Percentiles rank a stretch among this genome's conserved stretches.
Conservation (phyloP, 2,797 vertebrate genomes). For the Argyrosomus regius region DNA sequence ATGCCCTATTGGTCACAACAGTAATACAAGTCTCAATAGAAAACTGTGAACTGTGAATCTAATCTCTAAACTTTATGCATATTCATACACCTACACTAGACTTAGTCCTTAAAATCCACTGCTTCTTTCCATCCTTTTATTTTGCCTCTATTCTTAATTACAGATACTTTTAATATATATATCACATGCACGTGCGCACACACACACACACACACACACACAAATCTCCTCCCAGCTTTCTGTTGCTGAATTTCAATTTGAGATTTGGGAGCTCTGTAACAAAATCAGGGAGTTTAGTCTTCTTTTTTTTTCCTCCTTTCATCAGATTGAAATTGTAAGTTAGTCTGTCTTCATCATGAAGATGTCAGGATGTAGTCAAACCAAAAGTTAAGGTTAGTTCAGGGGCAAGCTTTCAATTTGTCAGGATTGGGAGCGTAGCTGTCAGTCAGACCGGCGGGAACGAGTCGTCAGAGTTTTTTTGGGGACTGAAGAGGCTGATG, state of each 20-base stretch:
- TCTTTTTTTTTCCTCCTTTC: neutral
- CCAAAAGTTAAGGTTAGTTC: slow-evolving; percentile 31
- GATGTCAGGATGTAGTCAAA: slow-evolving; percentile 16
- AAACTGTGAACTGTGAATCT: slow-evolving; percentile 6
- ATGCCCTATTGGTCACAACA: neutral
- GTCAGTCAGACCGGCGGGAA: slow-evolving; percentile 27
- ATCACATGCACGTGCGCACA: neutral
- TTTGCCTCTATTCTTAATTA: slow-evolving; percentile 6
- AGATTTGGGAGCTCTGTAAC: neutral
- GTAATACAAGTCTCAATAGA: neutral
- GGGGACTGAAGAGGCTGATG: slow-evolving; percentile 25
- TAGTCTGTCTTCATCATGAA: slow-evolving; percentile 4
- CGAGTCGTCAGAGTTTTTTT: neutral
- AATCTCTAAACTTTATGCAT: slow-evolving; percentile 40
- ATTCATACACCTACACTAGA: slow-evolving; percentile 16
- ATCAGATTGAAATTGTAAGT: neutral
- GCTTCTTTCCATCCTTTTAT: slow-evolving; percentile 22
- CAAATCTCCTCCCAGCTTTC: slow-evolving; percentile 5
- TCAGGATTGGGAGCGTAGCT: slow-evolving; percentile 1
- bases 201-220: neutral
- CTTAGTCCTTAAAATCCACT: neutral
- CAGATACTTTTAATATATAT: neutral
- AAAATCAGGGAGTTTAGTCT: slow-evolving; percentile 32
- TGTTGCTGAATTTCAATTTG: slow-evolving; percentile 12
- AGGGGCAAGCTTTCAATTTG: slow-evolving; percentile 23